Evolutionary conservation across 2,888 invertebrate genomes (phyloP), one percentile per base, ranked within the genome.

Genomic region (Drosophila helvetica): DNA sequence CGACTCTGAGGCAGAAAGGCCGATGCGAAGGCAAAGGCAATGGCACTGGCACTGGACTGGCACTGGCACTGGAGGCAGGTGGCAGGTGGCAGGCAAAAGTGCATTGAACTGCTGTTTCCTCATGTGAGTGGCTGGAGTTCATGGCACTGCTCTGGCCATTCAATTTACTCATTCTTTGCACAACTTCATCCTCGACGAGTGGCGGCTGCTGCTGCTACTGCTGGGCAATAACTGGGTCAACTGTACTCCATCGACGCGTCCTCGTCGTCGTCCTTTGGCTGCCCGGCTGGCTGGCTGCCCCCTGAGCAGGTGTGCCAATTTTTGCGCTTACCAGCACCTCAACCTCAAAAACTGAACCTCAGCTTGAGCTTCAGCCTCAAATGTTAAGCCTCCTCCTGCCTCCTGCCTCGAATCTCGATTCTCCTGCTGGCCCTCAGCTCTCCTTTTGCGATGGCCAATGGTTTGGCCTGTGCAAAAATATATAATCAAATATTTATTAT

Each of bases 401-500:
- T 15, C 12, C 0, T n/a, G 15, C 15, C 15, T 7, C 38, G 33
- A 33, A 33, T 12, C 38, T 38, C 2, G 15, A 15, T 15, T 38
- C 38, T 15, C 15, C 15, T 38, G 38, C n/a, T 38, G 38, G 38
- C 38, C 38, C 38, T 38, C 15, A 38, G 7, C 15, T 38, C 38
- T 38, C 5, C 6, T 38, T 15, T 38, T 15, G 38, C 38, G 15
- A 4, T 33, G 38, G 15, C 38, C 38, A 38, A 15, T 38, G 38
- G 15, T 38, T 38, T 6, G 38, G 7, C 46, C 83, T 53, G 38
- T 48, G 46, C 71, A 69, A 52, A 71, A 59, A 76, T 73, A 59
- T 74, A 69, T 70, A 87, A 86, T 86, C 68, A 89, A 86, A 87
- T 89, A 89, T 86, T 89, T 86, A 89, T 79, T 75, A 74, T 75